These are phyloP conservation scores for Gephyroberyx darwinii DNA, from an alignment of 2,797 vertebrate genomes.

Conservation along the genomic window DNA sequence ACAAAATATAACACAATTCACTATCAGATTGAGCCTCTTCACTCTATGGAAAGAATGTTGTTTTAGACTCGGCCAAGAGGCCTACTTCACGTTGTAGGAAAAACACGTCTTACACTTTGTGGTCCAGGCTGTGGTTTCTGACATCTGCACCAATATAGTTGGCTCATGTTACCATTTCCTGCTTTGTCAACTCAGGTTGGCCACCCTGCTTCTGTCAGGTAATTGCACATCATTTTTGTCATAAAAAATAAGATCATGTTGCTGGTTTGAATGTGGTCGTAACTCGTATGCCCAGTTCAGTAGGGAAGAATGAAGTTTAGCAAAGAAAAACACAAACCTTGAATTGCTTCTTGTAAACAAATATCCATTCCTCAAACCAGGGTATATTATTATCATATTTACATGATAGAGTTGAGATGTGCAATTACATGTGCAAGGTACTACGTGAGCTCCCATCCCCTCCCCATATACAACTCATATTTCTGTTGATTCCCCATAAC, in stretches of 20 bases:
- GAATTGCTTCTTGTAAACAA: background rate
- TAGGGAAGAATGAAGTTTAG: no score
- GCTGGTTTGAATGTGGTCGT: slow-evolving; percentile 12
- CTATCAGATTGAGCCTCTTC: slow-evolving; percentile 19
- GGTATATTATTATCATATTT: background rate
- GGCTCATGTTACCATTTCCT: slow-evolving; percentile 24
- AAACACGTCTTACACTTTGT: slow-evolving; percentile 36
- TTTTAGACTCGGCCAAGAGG: slow-evolving; percentile 26
- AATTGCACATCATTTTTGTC: slow-evolving; percentile 4
- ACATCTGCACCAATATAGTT: slow-evolving; percentile 21
- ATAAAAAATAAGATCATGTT: slow-evolving; percentile 6
- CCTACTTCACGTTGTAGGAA: slow-evolving; percentile 18
- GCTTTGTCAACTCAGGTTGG: slow-evolving; percentile 5
- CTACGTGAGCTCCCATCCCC: background rate
- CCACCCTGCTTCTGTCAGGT: slow-evolving; percentile 1
- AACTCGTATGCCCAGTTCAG: background rate
- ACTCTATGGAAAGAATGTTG: slow-evolving; percentile 31
- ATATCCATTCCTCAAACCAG: background rate
- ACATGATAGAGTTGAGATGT: slow-evolving; percentile 1
- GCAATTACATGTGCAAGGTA: background rate
- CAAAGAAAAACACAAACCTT: background rate
- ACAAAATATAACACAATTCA: slow-evolving; percentile 19
- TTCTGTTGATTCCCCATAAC: background rate
- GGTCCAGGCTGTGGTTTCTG: slow-evolving; percentile 9
- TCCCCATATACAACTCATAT: background rate